Percentiles rank a stretch among this genome's conserved stretches.
phyloP scores from a whole-genome alignment of 2,113 vertebrate genomes.

The Tachuris rubrigastra region DNA sequence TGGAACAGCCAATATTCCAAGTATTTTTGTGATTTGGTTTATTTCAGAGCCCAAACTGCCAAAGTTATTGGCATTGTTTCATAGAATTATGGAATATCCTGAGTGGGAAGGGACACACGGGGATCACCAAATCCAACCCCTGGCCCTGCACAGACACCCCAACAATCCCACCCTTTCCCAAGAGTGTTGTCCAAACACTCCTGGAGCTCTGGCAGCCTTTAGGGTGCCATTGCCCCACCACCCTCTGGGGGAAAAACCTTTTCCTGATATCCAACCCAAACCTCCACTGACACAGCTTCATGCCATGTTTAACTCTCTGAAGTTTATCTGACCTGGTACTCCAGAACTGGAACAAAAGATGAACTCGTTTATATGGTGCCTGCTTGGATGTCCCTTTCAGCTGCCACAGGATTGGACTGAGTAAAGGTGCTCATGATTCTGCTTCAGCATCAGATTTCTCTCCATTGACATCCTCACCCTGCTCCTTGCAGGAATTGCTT shows the following conservation, averaged over 20 bases:
- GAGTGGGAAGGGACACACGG: background rate
- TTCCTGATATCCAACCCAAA: rapidly evolving
- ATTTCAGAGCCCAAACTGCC: background rate
- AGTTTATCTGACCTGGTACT: background rate
- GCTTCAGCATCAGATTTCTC: background rate
- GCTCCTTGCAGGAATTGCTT: background rate
- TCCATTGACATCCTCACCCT: background rate
- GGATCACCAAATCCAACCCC: rapidly evolving
- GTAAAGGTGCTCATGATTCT: background rate
- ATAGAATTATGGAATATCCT: background rate
- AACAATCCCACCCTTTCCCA: background rate
- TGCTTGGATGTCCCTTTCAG: background rate
- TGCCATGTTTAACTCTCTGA: background rate
- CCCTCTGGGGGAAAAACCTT: background rate
- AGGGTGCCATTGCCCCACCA: background rate
- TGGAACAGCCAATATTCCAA: background rate
- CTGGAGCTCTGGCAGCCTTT: background rate
- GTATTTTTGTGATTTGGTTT: background rate
- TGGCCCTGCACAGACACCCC: background rate
- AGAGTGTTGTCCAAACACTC: rapidly evolving
- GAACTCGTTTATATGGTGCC: background rate
- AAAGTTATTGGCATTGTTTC: background rate
- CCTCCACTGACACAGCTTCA: background rate
- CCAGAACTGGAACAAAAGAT: background rate
- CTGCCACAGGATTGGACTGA: background rate